Evolutionary conservation across 2,888 invertebrate genomes (phyloP).

Genomic region (Acanthosepion lycidas): DNA sequence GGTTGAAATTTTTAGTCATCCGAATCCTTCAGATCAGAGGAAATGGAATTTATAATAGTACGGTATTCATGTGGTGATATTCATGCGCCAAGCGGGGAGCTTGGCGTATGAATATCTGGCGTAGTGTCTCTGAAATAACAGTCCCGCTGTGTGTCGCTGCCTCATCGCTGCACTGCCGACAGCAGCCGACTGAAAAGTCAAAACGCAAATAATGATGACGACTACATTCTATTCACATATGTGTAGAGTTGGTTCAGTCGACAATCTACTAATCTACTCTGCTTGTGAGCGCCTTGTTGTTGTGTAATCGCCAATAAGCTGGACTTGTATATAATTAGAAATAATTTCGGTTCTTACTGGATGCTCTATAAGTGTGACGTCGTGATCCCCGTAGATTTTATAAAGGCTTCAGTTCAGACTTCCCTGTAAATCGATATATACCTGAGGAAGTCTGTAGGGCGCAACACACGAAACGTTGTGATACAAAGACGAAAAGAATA

Average conservation of each 20-base stretch:
- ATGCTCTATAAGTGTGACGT: no score
- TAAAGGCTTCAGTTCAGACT: no score
- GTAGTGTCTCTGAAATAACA: background rate
- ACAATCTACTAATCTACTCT: background rate
- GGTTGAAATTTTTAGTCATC: conserved; percentile 33
- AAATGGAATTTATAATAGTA: conserved; percentile 8
- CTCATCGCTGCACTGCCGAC: background rate
- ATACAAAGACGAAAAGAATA: no score
- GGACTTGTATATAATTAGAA: no score
- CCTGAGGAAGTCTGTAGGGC: no score
- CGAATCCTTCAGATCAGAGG: conserved; percentile 33
- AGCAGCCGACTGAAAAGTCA: background rate
- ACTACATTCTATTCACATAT: background rate
- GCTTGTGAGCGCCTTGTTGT: background rate
- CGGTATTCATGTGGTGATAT: background rate
- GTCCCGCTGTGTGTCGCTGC: background rate
- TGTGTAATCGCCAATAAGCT: no score
- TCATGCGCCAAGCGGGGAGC: background rate
- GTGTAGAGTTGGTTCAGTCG: background rate
- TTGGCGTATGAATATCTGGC: background rate
- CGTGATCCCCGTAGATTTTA: no score
- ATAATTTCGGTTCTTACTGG: no score
- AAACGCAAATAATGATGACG: background rate
- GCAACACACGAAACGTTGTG: no score
- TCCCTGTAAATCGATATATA: no score